These are phyloP conservation scores for Amphimedon queenslandica DNA, from an alignment of 37 sponge, comb jelly and placozoan species.

Conservation along the genomic window DNA sequence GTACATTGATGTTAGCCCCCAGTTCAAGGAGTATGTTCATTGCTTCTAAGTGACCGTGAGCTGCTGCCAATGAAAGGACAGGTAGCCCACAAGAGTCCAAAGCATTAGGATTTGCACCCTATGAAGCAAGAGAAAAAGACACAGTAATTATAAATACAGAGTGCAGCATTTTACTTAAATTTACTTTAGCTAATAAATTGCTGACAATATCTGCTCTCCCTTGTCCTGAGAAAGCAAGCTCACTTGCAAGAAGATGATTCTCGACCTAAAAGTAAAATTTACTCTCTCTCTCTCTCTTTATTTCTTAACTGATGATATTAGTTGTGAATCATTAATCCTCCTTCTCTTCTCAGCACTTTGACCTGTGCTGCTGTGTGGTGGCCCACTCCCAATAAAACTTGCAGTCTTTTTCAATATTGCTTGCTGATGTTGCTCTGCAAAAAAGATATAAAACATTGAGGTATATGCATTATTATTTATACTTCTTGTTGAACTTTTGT, in stretches of 20 bases:
- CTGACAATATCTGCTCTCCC: constrained; percentile 54
- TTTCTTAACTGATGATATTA: too few species aligned
- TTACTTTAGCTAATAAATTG: constrained; percentile 44
- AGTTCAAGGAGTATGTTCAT: constrained; percentile 19
- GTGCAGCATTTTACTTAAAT: background rate
- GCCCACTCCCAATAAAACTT: too few species aligned
- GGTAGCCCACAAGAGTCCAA: constrained; percentile 24
- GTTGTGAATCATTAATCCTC: too few species aligned
- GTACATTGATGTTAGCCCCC: constrained; percentile 32
- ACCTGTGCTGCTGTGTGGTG: too few species aligned
- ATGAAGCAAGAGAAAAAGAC: background rate
- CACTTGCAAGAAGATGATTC: constrained; percentile 21
- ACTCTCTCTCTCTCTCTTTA: too few species aligned
- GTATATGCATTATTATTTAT: too few species aligned
- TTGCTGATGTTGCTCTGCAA: too few species aligned
- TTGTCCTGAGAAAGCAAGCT: constrained; percentile 33
- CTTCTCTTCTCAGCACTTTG: too few species aligned
- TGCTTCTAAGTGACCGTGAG: constrained; percentile 32
- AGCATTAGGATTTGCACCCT: constrained; percentile 64
- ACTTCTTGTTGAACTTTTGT: too few species aligned
- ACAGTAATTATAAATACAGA: too few species aligned
- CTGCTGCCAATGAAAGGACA: constrained; percentile 35
- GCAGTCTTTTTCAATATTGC: too few species aligned
- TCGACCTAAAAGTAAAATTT: constrained; percentile 23
- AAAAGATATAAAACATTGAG: too few species aligned